Conservation (phyloP, 92 coral and sea anemone genomes). For the Epizoanthus scotinus region DNA sequence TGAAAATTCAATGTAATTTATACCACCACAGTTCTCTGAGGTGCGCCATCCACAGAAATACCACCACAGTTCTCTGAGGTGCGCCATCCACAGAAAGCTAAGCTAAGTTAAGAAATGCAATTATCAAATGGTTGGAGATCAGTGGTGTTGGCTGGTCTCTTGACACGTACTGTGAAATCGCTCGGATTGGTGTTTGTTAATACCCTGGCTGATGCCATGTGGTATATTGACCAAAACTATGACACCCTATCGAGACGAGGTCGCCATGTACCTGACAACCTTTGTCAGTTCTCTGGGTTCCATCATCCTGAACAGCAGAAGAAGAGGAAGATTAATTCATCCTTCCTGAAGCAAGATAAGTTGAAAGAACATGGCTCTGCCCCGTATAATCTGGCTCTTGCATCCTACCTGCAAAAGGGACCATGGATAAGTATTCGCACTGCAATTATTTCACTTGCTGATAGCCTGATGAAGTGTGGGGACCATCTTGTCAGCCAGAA, state of each 20-base stretch:
- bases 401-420: conserved; percentile 40
- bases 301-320: conserved; percentile 45
- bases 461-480: conserved; percentile 45
- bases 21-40: conserved; percentile 46
- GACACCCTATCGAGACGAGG: conserved; percentile 33
- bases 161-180: conserved; percentile 23
- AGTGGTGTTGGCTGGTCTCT: conserved; percentile 44
- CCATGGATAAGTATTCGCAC: conserved; percentile 26
- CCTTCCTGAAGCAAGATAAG: conserved; percentile 43
- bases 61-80: conserved; percentile 45
- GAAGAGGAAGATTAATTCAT: conserved; percentile 36
- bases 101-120: conserved; percentile 36
- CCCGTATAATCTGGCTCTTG: conserved; percentile 39
- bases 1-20: conserved; percentile 21
- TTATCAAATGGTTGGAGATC: conserved; percentile 39
- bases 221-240: conserved; percentile 49
- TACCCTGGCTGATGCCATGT: conserved; percentile 42
- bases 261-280: conserved; percentile 26
- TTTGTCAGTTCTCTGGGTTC: conserved; percentile 26
- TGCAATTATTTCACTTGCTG: conserved; percentile 49
- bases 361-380: conserved; percentile 43
- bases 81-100: conserved; percentile 43
- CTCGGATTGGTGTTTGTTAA: conserved; percentile 40
- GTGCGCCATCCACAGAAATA: conserved; percentile 40
- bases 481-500: conserved; percentile 43